Evolutionary conservation across 2,113 vertebrate genomes (phyloP).

Genomic region (Tyrannus savana): DNA sequence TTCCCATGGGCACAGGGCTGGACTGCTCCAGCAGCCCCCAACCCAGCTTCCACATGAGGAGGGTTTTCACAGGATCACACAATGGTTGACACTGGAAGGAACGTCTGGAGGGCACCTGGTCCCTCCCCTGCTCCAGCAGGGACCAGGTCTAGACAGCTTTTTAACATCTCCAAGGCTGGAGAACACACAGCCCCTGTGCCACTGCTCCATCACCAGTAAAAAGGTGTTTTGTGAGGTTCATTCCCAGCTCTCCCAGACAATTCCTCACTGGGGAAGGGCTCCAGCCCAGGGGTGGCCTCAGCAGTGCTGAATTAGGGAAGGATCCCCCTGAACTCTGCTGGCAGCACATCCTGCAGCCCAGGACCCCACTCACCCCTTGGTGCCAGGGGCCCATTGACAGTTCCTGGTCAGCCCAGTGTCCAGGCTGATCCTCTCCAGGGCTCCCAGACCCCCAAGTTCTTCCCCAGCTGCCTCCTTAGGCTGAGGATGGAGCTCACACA

Average conservation of each 20-base stretch:
- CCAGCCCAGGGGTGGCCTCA: background rate
- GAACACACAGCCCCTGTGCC: background rate
- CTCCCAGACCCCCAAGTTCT: rapidly evolving
- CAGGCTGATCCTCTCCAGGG: background rate
- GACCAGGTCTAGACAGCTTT: rapidly evolving
- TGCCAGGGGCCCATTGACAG: background rate
- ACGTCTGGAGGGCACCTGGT: background rate
- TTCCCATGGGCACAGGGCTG: background rate
- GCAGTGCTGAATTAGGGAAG: background rate
- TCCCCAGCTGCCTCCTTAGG: background rate
- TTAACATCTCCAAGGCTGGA: background rate
- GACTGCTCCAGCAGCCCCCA: background rate
- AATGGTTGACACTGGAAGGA: background rate
- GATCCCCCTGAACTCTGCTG: background rate
- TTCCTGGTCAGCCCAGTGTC: rapidly evolving
- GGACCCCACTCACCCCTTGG: background rate
- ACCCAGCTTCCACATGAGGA: background rate
- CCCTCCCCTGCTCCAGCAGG: background rate
- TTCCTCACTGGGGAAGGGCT: rapidly evolving
- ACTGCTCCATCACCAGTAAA: background rate
- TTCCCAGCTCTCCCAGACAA: background rate
- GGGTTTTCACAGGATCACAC: background rate
- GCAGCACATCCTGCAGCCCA: background rate
- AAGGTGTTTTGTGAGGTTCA: background rate
- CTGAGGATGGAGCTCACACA: background rate